phyloP scores from a whole-genome alignment of 1,140 invertebrate genomes.

The Drosophila serrata region DNA sequence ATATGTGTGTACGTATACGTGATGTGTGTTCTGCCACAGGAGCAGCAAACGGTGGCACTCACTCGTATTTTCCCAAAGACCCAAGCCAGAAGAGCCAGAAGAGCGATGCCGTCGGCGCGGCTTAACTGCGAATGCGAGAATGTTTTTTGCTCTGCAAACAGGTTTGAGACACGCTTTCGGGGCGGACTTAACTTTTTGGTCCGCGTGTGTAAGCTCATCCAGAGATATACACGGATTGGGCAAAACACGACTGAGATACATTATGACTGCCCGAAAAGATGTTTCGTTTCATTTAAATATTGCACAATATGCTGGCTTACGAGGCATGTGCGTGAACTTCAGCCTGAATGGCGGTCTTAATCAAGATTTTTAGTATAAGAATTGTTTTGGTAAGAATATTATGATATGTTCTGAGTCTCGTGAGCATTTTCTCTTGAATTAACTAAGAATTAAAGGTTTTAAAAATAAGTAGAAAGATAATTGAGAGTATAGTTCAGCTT shows the following conservation, averaged over 20 bases:
- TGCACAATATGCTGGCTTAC: conserved; percentile 42
- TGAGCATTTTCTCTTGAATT: background rate
- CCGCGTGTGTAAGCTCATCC: conserved; percentile 45
- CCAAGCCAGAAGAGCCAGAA: conserved; percentile 21
- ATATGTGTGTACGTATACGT: conserved; percentile 36
- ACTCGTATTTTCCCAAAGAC: conserved; percentile 18
- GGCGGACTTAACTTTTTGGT: conserved; percentile 33
- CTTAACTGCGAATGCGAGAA: conserved; percentile 40
- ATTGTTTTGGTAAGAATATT: conserved; percentile 1
- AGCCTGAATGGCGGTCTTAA: background rate
- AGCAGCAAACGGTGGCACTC: background rate
- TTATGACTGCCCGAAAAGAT: conserved; percentile 32
- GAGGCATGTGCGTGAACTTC: conserved; percentile 23
- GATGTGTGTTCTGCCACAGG: conserved; percentile 27
- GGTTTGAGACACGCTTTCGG: conserved; percentile 36
- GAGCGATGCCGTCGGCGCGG: conserved; percentile 32
- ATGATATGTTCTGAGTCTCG: background rate
- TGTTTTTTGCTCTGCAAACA: conserved; percentile 41
- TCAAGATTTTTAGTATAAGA: background rate
- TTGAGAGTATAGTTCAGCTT: too few species aligned
- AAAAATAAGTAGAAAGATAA: too few species aligned
- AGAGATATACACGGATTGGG: conserved; percentile 9
- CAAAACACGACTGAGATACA: conserved; percentile 17
- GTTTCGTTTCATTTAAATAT: conserved; percentile 47
- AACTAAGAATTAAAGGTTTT: too few species aligned